These are phyloP conservation scores for Champsocephalus gunnari DNA, from an alignment of 2,797 vertebrate species.

Conservation along the genomic window DNA sequence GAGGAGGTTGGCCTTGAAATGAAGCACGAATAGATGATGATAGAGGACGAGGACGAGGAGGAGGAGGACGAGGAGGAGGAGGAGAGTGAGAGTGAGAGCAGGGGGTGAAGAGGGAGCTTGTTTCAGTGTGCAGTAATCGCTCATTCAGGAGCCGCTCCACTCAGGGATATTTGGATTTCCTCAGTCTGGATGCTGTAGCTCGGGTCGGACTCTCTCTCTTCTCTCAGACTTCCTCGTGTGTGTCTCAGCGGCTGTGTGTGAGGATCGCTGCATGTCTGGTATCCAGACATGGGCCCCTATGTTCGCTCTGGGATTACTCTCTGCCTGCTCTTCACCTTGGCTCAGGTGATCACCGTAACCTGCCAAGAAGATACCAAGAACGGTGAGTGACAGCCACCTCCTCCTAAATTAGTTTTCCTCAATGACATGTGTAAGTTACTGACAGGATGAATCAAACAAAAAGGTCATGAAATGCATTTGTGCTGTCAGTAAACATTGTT, in stretches of 20 bases:
- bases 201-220: slow-evolving; percentile 35
- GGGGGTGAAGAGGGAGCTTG: slow-evolving; percentile 49
- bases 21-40: slow-evolving; percentile 57
- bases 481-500: not conserved
- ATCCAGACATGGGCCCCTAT: slow-evolving; percentile 73
- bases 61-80: slow-evolving; percentile 32
- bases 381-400: slow-evolving; percentile 72
- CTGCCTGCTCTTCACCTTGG: slow-evolving; percentile 74
- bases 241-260: slow-evolving; percentile 38
- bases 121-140: slow-evolving; percentile 61
- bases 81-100: slow-evolving; percentile 29
- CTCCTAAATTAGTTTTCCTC: slow-evolving; percentile 7
- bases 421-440: not conserved
- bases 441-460: not conserved
- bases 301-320: slow-evolving; percentile 72
- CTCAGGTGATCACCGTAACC: slow-evolving; percentile 77
- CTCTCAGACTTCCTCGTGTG: slow-evolving; percentile 30
- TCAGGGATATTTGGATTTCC: slow-evolving; percentile 70
- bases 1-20: slow-evolving; percentile 56
- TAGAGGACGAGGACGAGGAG: slow-evolving; percentile 23
- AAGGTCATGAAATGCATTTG: not conserved
- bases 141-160: slow-evolving; percentile 68
- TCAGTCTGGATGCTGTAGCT: slow-evolving; percentile 71
- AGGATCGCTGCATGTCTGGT: slow-evolving; percentile 59
- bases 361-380: slow-evolving; percentile 77